A percentile compares a stretch with the other conserved stretches of the same genome.
phyloP scores from a whole-genome alignment of 1,140 invertebrate species.

The Potamilus streckersoni region DNA sequence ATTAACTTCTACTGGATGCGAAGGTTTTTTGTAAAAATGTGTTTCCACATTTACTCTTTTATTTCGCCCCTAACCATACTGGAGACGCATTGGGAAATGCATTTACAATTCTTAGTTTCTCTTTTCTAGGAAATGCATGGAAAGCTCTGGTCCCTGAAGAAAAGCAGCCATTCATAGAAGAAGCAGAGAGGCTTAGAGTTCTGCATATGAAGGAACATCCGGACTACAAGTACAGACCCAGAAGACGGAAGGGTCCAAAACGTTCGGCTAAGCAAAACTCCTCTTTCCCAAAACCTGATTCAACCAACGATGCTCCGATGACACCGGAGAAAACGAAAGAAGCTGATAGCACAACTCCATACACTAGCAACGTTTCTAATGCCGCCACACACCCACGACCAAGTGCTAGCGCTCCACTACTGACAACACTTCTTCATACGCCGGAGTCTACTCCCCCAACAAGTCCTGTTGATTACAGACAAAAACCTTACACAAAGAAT shows the following conservation, averaged over 20 bases:
- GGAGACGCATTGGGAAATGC: too few species aligned
- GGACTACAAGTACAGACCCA: conserved; percentile 92
- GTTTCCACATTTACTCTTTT: too few species aligned
- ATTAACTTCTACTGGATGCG: too few species aligned
- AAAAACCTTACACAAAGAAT: not conserved
- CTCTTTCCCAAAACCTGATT: too few species aligned
- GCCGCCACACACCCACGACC: not conserved
- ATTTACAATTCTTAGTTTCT: not conserved
- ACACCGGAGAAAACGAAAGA: not conserved
- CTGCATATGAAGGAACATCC: conserved; percentile 99
- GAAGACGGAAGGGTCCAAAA: conserved; percentile 67
- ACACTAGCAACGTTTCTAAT: not conserved
- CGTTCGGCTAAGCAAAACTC: conserved; percentile 13
- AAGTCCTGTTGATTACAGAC: conserved; percentile 8
- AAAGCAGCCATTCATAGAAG: conserved; percentile 98
- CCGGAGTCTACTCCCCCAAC: conserved; percentile 14
- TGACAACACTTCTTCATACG: not conserved
- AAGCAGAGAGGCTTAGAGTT: conserved; percentile 94
- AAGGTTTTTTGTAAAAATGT: too few species aligned
- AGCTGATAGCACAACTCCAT: not conserved
- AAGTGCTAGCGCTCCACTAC: conserved; percentile 14
- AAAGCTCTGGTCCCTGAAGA: conserved; percentile 92
- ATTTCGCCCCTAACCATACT: too few species aligned
- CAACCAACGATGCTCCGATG: not conserved
- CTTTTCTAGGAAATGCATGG: conserved; percentile 89